Evolutionary conservation across 2,888 invertebrate species (phyloP).

Genomic region (Argyresthia goedartella): DNA sequence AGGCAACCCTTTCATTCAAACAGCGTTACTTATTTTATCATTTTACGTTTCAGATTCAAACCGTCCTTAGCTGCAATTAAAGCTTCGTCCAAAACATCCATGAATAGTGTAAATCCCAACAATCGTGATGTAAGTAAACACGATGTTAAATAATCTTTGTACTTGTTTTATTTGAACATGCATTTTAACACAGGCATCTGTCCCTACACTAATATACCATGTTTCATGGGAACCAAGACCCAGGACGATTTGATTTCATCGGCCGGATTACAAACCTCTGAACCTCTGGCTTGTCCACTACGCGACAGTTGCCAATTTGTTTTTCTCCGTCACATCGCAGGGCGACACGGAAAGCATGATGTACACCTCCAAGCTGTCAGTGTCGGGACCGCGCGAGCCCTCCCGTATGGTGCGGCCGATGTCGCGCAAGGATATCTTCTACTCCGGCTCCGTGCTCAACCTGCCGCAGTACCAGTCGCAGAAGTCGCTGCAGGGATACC

Average conservation of each 20-base stretch:
- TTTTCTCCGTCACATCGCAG: slow-evolving; percentile 26
- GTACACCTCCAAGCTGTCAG: slow-evolving; percentile 76
- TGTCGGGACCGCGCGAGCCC: slow-evolving; percentile 22
- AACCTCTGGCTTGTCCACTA: too few relatives aligned
- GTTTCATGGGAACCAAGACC: too few relatives aligned
- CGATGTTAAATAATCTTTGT: too few relatives aligned
- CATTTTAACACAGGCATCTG: too few relatives aligned
- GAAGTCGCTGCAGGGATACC: slow-evolving; percentile 89
- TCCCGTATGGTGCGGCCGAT: slow-evolving; percentile 87
- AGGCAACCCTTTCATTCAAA: too few relatives aligned
- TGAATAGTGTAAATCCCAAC: slow-evolving; percentile 74
- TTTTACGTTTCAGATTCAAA: slow-evolving; percentile 71
- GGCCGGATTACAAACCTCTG: too few relatives aligned
- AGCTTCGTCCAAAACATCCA: slow-evolving; percentile 80
- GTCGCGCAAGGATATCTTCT: slow-evolving; percentile 97
- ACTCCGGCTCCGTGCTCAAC: slow-evolving; percentile 94
- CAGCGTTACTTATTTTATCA: too few relatives aligned
- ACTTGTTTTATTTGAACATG: too few relatives aligned
- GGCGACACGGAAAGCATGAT: slow-evolving; percentile 77
- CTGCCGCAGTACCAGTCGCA: slow-evolving; percentile 94
- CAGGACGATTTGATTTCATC: slow-evolving; percentile 3
- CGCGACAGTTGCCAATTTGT: too few relatives aligned
- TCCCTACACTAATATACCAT: neutral
- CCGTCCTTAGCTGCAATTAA: slow-evolving; percentile 87
- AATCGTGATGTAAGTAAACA: slow-evolving; percentile 72